Conservation (phyloP, 2,888 invertebrate species). For the Parasteatoda lunata region DNA sequence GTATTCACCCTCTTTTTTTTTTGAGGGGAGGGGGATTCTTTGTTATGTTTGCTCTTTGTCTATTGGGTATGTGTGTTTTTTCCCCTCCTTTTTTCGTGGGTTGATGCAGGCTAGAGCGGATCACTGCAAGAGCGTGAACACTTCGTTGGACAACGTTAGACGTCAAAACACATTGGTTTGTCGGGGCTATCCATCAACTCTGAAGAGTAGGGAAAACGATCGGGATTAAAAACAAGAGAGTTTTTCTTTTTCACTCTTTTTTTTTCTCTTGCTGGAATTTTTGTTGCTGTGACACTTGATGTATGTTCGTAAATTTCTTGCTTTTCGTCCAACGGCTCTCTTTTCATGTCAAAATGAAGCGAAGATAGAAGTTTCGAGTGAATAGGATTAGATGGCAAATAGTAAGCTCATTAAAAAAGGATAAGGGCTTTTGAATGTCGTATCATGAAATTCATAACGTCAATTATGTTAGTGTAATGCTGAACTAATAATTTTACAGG, state of each 20-base stretch:
- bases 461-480: no score
- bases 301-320: constrained; percentile 31
- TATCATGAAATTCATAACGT: no score
- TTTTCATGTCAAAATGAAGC: no score
- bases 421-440: no score
- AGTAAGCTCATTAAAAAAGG: no score
- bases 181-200: constrained; percentile 30
- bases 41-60: constrained; percentile 13
- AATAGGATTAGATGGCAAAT: no score
- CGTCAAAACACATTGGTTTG: constrained; percentile 25
- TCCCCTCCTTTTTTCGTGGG: not conserved
- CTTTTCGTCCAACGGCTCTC: not conserved
- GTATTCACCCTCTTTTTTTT: constrained; percentile 16
- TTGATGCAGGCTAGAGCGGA: not conserved
- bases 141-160: constrained; percentile 5
- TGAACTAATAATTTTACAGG: no score
- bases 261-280: constrained; percentile 1
- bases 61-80: constrained; percentile 29
- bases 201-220: not conserved
- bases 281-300: constrained; percentile 42
- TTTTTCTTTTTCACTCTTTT: constrained; percentile 4
- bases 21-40: not conserved
- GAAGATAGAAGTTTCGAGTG: no score
- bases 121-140: constrained; percentile 16
- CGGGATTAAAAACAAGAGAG: constrained; percentile 15